A percentile compares a stretch with the other conserved stretches of the same genome.
Evolutionary conservation across 2,113 vertebrate species (phyloP).

Genomic region (Sebastes fasciatus): DNA sequence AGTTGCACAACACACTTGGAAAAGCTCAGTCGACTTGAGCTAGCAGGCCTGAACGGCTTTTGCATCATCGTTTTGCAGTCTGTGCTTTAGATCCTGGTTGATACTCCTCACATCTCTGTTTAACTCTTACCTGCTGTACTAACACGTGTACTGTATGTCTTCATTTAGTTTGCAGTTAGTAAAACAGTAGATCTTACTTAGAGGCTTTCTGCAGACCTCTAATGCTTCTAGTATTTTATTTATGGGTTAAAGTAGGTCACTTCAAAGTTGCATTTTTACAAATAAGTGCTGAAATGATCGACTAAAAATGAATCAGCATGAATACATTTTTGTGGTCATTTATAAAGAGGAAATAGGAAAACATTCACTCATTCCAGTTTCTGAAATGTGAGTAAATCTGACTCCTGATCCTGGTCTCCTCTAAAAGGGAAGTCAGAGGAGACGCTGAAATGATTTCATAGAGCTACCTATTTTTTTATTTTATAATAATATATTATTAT

Average conservation of each 20-base stretch:
- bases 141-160: too few species aligned
- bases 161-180: not conserved
- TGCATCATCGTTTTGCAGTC: not conserved
- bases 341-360: too few species aligned
- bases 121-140: not conserved
- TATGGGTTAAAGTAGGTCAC: not conserved
- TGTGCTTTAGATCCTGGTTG: not conserved
- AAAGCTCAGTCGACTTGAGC: not conserved
- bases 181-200: not conserved
- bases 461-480: not conserved
- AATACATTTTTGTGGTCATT: too few species aligned
- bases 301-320: not conserved
- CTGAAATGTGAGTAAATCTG: not conserved
- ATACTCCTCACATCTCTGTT: not conserved
- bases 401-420: not conserved
- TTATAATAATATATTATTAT: too few species aligned
- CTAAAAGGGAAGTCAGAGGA: not conserved
- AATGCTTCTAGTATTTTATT: not conserved
- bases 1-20: constrained; percentile 4
- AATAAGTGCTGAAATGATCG: not conserved
- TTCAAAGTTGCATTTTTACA: not conserved
- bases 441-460: not conserved
- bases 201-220: not conserved
- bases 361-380: too few species aligned
- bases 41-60: not conserved